phyloP scores from a whole-genome alignment of 2,797 vertebrate species.

The Ficedula albicollis region DNA sequence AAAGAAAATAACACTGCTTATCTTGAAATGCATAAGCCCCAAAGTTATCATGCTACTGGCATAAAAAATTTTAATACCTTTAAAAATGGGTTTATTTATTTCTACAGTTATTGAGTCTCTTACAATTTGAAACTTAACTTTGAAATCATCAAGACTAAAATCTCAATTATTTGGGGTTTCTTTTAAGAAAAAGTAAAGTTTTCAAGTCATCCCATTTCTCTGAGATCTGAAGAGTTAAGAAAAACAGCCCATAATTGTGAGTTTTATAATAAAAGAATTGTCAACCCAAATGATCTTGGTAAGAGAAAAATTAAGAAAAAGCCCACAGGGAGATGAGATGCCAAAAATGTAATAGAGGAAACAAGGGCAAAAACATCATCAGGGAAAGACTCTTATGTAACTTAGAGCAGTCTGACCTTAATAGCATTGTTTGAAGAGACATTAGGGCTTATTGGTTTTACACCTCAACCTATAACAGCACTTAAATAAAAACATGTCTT shows the following conservation, averaged over 20 bases:
- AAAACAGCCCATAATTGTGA: background rate
- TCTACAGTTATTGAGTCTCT: background rate
- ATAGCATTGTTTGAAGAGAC: background rate
- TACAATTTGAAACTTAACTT: background rate
- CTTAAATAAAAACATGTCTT: background rate
- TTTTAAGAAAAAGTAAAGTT: background rate
- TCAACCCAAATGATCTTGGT: background rate
- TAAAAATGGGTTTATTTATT: background rate
- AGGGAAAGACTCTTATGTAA: background rate
- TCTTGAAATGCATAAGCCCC: background rate
- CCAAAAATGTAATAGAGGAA: background rate
- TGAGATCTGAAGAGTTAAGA: background rate
- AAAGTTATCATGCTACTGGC: background rate
- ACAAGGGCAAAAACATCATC: background rate
- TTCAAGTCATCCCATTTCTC: background rate
- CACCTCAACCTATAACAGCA: background rate
- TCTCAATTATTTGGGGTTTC: fast-evolving
- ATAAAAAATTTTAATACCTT: background rate
- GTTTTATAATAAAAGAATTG: background rate
- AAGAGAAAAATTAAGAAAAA: background rate
- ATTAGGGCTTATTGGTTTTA: conserved; percentile 9
- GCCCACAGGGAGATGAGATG: background rate
- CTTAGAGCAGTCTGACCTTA: background rate
- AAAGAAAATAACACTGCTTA: background rate
- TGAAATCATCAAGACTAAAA: background rate